These are phyloP conservation scores for Callorhinus ursinus DNA, from an alignment of 2,113 vertebrate species.

Conservation along the genomic window DNA sequence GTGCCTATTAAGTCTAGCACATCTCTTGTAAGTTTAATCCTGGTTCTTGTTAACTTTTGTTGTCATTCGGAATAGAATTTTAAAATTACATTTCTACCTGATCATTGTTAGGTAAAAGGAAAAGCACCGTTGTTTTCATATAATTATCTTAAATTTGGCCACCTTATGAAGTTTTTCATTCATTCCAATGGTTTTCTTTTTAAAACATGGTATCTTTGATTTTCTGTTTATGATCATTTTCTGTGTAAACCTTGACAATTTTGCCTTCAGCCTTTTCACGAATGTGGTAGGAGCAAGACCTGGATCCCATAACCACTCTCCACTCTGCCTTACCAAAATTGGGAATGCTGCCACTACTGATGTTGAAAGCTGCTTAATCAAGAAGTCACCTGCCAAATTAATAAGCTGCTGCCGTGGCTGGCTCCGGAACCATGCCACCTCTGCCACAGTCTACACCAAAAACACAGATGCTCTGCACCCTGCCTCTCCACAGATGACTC, in stretches of 20 bases:
- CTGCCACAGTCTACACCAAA: background rate
- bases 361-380: slow-evolving; percentile 10
- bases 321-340: background rate
- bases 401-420: background rate
- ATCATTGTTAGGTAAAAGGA: background rate
- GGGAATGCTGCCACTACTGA: background rate
- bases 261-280: background rate
- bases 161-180: background rate
- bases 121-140: background rate
- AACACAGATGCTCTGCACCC: background rate
- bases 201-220: background rate
- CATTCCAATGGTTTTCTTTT: slow-evolving; percentile 19
- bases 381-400: background rate
- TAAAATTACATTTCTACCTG: background rate
- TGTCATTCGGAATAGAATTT: background rate
- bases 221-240: background rate
- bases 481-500: background rate
- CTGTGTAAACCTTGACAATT: background rate
- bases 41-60: slow-evolving; percentile 17
- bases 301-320: background rate
- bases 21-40: background rate
- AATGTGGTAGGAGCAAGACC: background rate
- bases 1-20: background rate
- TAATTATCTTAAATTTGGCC: slow-evolving; percentile 17
- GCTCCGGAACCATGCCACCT: background rate